Percentiles rank a stretch among this genome's conserved stretches.
phyloP scores from a whole-genome alignment of 2,797 vertebrate genomes.

The Loris lydekkerianus region DNA sequence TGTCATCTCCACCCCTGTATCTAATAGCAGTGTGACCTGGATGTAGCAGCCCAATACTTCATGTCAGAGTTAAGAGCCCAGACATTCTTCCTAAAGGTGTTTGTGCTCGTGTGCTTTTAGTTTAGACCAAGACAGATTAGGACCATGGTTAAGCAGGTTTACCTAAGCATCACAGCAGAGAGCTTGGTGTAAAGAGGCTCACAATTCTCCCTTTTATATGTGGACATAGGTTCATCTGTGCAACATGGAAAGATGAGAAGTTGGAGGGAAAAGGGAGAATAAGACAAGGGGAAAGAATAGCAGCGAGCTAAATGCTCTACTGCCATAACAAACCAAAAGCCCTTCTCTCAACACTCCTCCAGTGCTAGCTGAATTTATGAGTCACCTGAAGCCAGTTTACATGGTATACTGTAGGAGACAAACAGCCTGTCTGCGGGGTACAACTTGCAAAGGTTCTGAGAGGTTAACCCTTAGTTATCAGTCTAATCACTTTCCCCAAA shows the following conservation, averaged over 20 bases:
- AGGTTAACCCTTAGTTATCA: neutral
- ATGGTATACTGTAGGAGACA: neutral
- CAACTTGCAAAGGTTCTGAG: neutral
- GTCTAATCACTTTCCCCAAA: neutral
- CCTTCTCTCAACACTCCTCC: neutral
- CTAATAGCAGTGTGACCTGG: neutral
- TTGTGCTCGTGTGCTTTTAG: neutral
- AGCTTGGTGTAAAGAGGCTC: neutral
- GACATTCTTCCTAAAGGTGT: neutral
- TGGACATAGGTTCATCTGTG: neutral
- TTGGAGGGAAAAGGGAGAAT: neutral
- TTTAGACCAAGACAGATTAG: neutral
- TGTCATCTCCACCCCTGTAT: neutral
- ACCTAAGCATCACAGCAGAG: neutral
- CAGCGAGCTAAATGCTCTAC: neutral
- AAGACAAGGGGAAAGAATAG: neutral
- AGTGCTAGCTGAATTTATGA: neutral
- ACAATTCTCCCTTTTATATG: neutral
- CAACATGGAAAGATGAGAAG: neutral
- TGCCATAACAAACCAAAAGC: neutral
- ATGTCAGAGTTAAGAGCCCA: neutral
- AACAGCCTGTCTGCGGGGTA: neutral
- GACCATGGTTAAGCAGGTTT: neutral
- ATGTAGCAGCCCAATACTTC: neutral
- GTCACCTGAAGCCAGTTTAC: neutral